Percentiles rank a stretch among this genome's conserved stretches.
Evolutionary conservation across 2,113 vertebrate genomes (phyloP).

Genomic region (Athene noctua): DNA sequence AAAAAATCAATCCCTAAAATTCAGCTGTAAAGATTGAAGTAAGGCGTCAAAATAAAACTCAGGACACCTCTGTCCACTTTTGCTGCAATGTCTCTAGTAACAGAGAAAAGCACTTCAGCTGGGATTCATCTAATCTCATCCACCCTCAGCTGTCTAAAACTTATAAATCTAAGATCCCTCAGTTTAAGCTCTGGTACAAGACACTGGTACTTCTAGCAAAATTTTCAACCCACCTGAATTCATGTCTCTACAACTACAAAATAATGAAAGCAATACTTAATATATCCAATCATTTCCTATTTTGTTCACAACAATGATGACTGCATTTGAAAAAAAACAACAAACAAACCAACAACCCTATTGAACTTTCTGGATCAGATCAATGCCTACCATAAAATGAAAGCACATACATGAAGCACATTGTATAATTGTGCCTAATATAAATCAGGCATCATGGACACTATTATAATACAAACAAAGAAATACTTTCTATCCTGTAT

Average conservation of each 20-base stretch:
- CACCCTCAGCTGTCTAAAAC: background rate
- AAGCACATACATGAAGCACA: background rate
- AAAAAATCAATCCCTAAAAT: background rate
- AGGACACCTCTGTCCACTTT: background rate
- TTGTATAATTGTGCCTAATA: background rate
- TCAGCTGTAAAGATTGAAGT: background rate
- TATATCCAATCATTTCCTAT: background rate
- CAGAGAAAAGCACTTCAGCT: background rate
- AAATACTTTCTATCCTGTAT: background rate
- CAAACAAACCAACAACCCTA: background rate
- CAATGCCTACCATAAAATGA: background rate
- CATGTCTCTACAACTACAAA: background rate
- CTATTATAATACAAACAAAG: background rate
- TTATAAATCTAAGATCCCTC: background rate
- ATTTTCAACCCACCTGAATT: background rate
- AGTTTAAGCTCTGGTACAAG: background rate
- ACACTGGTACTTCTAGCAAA: background rate
- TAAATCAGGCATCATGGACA: background rate
- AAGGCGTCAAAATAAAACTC: background rate
- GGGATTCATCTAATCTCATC: background rate
- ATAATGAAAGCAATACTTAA: background rate
- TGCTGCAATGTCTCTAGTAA: background rate
- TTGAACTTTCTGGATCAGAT: background rate
- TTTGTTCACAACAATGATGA: background rate
- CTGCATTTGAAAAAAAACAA: background rate